Percentiles rank a stretch among this genome's conserved stretches.
Evolutionary conservation across 1,140 invertebrate genomes (phyloP).

Genomic region (Anoplolepis gracilipes): DNA sequence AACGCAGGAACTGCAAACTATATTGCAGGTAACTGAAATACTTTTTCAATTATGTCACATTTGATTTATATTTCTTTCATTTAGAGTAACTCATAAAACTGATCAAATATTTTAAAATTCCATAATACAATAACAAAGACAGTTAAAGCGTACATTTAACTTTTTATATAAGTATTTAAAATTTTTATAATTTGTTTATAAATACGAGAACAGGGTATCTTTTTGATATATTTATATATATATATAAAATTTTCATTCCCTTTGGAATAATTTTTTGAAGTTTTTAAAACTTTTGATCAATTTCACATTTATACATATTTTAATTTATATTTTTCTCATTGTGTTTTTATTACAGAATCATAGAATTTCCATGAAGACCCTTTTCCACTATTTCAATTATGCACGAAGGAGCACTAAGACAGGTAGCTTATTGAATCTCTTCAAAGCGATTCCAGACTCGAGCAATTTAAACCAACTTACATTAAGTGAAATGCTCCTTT

Average conservation of each 20-base stretch:
- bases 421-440: conserved; percentile 43
- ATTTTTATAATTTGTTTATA: neutral
- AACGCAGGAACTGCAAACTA: conserved; percentile 39
- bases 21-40: conserved; percentile 63
- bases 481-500: conserved; percentile 85
- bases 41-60: neutral
- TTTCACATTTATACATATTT: neutral
- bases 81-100: neutral
- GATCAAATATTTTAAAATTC: neutral
- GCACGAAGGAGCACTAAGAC: conserved; percentile 74
- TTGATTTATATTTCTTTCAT: neutral
- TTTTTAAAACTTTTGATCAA: neutral
- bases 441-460: conserved; percentile 79
- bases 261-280: neutral
- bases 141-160: neutral
- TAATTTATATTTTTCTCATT: neutral
- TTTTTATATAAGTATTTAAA: neutral
- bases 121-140: neutral
- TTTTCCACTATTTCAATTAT: neutral
- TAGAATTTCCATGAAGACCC: conserved; percentile 79
- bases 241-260: no score
- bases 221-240: no score
- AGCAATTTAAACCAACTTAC: conserved; percentile 77
- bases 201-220: neutral
- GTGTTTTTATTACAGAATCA: conserved; percentile 60